phyloP scores from a whole-genome alignment of 2,888 invertebrate species.

The Prosapia bicincta region DNA sequence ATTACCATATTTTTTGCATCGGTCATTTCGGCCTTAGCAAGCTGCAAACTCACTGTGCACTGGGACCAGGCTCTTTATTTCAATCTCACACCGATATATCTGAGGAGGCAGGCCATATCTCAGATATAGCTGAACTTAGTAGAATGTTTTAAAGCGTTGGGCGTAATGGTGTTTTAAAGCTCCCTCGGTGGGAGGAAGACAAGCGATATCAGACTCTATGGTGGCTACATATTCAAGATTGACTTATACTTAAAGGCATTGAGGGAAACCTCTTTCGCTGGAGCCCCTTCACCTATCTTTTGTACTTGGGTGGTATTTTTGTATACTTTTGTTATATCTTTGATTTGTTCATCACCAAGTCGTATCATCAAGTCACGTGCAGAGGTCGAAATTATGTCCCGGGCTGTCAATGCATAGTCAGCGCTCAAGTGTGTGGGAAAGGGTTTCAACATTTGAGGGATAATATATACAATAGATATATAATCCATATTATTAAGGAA shows the following conservation, averaged over 20 bases:
- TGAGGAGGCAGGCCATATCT: conserved; percentile 26
- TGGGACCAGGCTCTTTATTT: conserved; percentile 17
- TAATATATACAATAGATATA: no score
- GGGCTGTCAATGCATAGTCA: no score
- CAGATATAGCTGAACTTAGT: conserved; percentile 28
- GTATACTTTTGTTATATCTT: no score
- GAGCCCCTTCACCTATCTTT: conserved; percentile 6
- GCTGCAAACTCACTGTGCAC: conserved; percentile 21
- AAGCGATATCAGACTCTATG: conserved; percentile 2
- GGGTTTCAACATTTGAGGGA: no score
- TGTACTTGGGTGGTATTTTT: conserved; percentile 5
- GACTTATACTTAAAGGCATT: conserved; percentile 7
- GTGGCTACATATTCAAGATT: not conserved
- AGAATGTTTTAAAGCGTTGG: conserved; percentile 19
- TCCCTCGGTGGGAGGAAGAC: conserved; percentile 16
- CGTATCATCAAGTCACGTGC: no score
- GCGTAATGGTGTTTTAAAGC: conserved; percentile 25
- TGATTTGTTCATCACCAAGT: no score
- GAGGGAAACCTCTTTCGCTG: conserved; percentile 3
- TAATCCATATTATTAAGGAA: no score
- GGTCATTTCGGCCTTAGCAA: no score
- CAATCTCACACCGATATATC: conserved; percentile 18
- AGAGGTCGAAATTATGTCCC: no score
- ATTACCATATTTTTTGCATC: no score
- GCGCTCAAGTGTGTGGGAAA: no score